Evolutionary conservation across 2,888 invertebrate species (phyloP).

Genomic region (Eubasilissa splendida): DNA sequence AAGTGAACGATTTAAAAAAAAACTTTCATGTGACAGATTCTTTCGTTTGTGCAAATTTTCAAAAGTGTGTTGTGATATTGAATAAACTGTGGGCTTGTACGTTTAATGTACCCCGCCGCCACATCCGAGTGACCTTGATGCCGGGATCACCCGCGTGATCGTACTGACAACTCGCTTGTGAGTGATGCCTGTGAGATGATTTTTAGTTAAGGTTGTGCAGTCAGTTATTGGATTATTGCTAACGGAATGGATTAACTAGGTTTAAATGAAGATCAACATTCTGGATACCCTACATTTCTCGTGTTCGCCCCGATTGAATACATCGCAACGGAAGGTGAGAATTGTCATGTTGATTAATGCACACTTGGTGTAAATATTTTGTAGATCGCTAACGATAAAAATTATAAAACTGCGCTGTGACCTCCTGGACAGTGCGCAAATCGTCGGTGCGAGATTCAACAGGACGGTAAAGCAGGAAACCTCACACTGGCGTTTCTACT

Average conservation of each 20-base stretch:
- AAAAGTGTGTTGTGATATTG: neutral
- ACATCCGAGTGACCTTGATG: neutral
- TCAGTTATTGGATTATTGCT: constrained; percentile 13
- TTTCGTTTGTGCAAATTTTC: neutral
- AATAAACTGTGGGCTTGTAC: neutral
- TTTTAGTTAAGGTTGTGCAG: neutral
- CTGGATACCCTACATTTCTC: neutral
- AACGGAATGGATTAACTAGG: constrained; percentile 19
- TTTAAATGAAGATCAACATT: constrained; percentile 9
- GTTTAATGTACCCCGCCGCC: too few species aligned
- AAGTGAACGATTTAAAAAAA: too few species aligned
- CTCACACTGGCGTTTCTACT: neutral
- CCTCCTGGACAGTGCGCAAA: too few species aligned
- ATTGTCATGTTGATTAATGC: too few species aligned
- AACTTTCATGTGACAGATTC: too few species aligned
- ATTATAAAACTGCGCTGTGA: too few species aligned
- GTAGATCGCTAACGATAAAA: neutral
- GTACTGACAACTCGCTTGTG: neutral
- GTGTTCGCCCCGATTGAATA: neutral
- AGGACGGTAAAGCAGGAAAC: constrained; percentile 49
- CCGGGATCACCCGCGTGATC: neutral
- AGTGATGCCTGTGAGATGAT: neutral
- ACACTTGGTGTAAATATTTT: neutral
- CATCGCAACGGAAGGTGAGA: neutral
- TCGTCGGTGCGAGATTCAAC: constrained; percentile 25